Percentiles rank a stretch among this genome's conserved stretches.
phyloP scores from a whole-genome alignment of 2,113 vertebrate genomes.

The Dipodomys spectabilis region DNA sequence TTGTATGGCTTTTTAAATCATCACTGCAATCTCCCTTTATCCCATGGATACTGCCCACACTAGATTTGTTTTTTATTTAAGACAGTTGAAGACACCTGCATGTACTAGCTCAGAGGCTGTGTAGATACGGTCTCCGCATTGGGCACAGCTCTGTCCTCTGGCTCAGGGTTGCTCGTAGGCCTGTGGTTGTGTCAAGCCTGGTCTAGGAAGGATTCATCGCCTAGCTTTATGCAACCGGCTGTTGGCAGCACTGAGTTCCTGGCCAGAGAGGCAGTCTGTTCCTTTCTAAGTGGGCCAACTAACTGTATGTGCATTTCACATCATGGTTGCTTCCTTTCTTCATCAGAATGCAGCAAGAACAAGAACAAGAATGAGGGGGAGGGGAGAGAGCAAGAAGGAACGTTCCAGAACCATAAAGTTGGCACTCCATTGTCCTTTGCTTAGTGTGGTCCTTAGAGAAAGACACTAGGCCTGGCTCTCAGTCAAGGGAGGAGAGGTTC shows the following conservation, averaged over 20 bases:
- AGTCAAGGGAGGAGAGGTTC: background rate
- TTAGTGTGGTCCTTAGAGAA: background rate
- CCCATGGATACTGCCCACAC: background rate
- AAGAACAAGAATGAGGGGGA: background rate
- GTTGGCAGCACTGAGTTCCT: background rate
- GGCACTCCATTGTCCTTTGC: background rate
- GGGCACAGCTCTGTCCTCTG: background rate
- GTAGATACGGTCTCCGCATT: background rate
- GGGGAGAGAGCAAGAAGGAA: background rate
- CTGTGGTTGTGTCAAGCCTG: background rate
- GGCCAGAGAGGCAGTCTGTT: background rate
- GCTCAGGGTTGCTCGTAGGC: background rate
- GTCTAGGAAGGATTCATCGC: background rate
- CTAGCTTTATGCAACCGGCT: background rate
- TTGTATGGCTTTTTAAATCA: background rate
- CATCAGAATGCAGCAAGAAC: background rate
- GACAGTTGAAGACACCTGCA: background rate
- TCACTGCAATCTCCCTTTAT: background rate
- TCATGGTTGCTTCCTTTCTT: background rate
- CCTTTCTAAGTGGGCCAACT: background rate
- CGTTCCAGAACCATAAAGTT: background rate
- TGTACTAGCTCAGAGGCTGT: background rate
- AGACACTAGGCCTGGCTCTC: background rate
- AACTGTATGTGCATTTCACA: background rate
- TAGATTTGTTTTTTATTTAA: background rate